Evolutionary conservation across 2,888 invertebrate species (phyloP), one percentile per base, ranked within the genome.

Genomic region (Lydus trimaculatus): DNA sequence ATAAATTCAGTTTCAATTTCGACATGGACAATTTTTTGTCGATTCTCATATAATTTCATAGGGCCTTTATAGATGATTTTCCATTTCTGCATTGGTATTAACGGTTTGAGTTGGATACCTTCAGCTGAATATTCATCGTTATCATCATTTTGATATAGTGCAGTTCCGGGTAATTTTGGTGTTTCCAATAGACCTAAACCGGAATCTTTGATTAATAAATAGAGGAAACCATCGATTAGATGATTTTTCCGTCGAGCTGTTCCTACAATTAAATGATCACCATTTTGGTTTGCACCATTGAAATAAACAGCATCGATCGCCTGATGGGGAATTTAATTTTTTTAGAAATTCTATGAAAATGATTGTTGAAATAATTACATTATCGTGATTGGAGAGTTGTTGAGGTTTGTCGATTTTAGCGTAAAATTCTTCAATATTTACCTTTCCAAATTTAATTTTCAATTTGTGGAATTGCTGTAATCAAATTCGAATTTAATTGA

Each of bases 31-130:
- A 75, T 78, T 75, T 84, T 85, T 3, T 80, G 80, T 0, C 78
- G 75, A 58, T 87, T 78, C 58, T 72, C 81, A 66, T 86, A 87
- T 84, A 78, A 87, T 86, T 89, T 90, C 88, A 93, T 88, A 76
- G 88, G 87, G 17, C 93, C 93, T 33, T 86, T 85, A 79, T 90
- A 94, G 23, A 81, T 78, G 2, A 94, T 79, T 69, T 85, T 88
- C 93, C 93, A 94, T 70, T 87, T 87, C 69, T 90, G 88, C 92
- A 93, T 92, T 5, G 92, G 90, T 75, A 89, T 88, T 13, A 90
- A 82, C 28, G 89, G 88, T n/a, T 82, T 83, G 13, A 92, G 84
- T 43, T 84, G 83, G 17, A 93, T 86, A 0, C 92, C 92, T 74
- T 89, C 89, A 2, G 90, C 90, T 60, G 87, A 87, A 79, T 87